Evolutionary conservation across 2,797 vertebrate genomes (phyloP), one percentile per base, ranked within the genome.

Genomic region (Silurus aristotelis): DNA sequence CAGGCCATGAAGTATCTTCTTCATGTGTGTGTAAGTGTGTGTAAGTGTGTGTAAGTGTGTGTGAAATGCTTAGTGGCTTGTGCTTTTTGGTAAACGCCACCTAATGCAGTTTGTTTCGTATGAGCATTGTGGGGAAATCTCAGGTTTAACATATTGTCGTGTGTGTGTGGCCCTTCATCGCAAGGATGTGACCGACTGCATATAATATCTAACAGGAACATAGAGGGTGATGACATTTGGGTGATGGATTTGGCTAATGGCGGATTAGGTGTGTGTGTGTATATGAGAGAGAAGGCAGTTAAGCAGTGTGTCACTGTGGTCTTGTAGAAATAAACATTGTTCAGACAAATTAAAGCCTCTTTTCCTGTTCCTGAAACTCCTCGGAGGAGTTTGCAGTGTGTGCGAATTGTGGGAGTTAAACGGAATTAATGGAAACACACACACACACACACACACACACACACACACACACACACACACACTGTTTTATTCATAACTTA

Each of bases 281-380:
- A 55, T 72, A n/a, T 80, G 58, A 90, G 92, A 83, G 90, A 89
- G 90, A 93, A 91, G 90, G 89, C 86, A 83, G 58, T 71, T 48
- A 63, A 72, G 58, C 15, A 82, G 71, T 55, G 5, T 87, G 67
- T 80, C 72, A 48, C 48, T 7, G 46, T 80, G 84, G 58, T 67
- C 78, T 61, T 66, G 31, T 86, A 79, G n/a, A 86, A 87, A 84
- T 79, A 61, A 84, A 83, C 70, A 56, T 17, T 61, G 14, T 27
- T 79, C 31, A 7, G 43, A 25, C 60, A 48, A 80, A 80, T 48
- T n/a, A 64, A 80, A 80, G 5, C 38, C 22, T 61, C 60, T 48
- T 19, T 64, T 63, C 27, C 77, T 64, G 38, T 80, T 46, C n/a
- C 58, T 46, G 58, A 63, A 63, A 13, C 15, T n/a, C 22, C 20